phyloP scores from a whole-genome alignment of 2,113 vertebrate genomes.

The Ciconia maguari region DNA sequence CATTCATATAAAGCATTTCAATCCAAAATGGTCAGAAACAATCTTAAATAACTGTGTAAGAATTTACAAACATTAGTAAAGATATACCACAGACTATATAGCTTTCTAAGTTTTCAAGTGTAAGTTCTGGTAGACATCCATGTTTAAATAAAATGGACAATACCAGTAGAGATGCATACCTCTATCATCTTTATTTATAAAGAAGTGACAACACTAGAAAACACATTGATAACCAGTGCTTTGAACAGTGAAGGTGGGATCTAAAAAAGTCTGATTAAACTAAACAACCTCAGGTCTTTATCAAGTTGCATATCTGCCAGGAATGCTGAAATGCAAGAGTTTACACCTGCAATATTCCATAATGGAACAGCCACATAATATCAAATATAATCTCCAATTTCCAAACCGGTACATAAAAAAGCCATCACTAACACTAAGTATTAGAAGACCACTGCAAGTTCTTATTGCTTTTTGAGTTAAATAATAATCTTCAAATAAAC shows the following conservation, averaged over 20 bases:
- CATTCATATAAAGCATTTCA: constrained; percentile 11
- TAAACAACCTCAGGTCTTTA: constrained; percentile 55
- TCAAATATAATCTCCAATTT: constrained; percentile 75
- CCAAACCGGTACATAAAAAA: constrained; percentile 69
- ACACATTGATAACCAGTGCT: constrained; percentile 77
- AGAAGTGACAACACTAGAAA: constrained; percentile 80
- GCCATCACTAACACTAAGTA: constrained; percentile 56
- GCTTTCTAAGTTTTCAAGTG: not conserved
- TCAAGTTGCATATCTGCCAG: constrained; percentile 63
- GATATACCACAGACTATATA: not conserved
- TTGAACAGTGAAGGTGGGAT: constrained; percentile 68
- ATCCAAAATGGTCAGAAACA: not conserved
- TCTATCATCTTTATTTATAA: constrained; percentile 75
- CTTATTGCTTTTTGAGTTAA: constrained; percentile 74
- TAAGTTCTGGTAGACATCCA: not conserved
- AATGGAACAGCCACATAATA: constrained; percentile 67
- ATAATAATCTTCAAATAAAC: constrained; percentile 62
- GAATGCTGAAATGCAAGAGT: constrained; percentile 71
- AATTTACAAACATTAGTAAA: constrained; percentile 1
- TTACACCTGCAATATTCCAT: constrained; percentile 68
- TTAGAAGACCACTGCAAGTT: constrained; percentile 64
- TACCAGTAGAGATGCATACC: constrained; percentile 40
- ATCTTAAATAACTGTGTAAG: not conserved
- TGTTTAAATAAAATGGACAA: constrained; percentile 54
- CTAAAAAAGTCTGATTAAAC: constrained; percentile 68